Percentiles rank a stretch among this genome's conserved stretches.
phyloP scores from a whole-genome alignment of 2,888 invertebrate species.

The Seladonia tumulorum region DNA sequence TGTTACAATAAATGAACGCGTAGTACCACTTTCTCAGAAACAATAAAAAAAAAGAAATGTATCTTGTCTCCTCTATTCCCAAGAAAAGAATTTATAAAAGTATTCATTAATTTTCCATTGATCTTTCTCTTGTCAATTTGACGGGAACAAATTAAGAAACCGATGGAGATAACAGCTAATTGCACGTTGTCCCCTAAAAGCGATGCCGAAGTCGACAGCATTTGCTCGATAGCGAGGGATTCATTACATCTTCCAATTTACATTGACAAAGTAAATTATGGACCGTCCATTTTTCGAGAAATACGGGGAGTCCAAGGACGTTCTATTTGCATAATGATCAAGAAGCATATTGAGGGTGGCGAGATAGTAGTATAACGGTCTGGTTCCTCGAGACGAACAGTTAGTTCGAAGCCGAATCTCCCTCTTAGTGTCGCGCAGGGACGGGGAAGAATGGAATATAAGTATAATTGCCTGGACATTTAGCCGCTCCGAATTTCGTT shows the following conservation, averaged over 20 bases:
- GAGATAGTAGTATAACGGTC: neutral
- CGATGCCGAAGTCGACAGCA: neutral
- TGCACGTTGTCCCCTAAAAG: neutral
- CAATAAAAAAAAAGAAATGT: too few relatives aligned
- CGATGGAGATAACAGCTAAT: neutral
- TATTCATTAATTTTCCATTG: too few relatives aligned
- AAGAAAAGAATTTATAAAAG: neutral
- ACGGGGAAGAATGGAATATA: slow-evolving; percentile 62
- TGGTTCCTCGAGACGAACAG: slow-evolving; percentile 28
- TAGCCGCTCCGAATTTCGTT: slow-evolving; percentile 71
- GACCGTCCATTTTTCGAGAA: neutral
- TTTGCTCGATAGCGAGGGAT: neutral
- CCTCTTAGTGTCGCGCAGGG: slow-evolving; percentile 25
- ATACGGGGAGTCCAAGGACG: neutral
- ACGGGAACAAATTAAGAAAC: neutral
- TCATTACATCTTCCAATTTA: neutral
- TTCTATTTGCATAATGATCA: neutral
- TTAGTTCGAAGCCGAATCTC: slow-evolving; percentile 44
- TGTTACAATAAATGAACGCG: too few relatives aligned
- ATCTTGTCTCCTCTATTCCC: neutral
- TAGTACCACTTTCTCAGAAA: too few relatives aligned
- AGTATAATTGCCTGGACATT: slow-evolving; percentile 65
- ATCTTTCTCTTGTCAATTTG: too few relatives aligned
- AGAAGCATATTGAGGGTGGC: neutral
- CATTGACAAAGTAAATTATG: neutral